phyloP scores from a whole-genome alignment of 2,888 invertebrate species.

The Leucoptera coffeella region DNA sequence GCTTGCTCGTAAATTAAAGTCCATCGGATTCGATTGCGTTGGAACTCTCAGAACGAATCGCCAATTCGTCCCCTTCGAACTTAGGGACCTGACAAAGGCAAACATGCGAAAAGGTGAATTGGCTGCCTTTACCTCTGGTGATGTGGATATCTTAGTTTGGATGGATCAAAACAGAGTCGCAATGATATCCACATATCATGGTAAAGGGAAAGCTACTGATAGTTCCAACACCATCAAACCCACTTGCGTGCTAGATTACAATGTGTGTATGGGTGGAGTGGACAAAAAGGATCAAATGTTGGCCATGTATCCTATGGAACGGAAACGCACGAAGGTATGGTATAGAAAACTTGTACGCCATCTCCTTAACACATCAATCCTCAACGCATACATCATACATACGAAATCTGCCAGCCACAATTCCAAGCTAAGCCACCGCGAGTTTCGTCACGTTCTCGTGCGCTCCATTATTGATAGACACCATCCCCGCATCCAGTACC shows the following conservation, averaged over 20 bases:
- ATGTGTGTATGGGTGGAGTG: slow-evolving; percentile 6
- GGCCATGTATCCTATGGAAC: slow-evolving; percentile 9
- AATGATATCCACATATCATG: slow-evolving; percentile 5
- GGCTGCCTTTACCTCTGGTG: slow-evolving; percentile 6
- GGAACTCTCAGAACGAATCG: slow-evolving; percentile 9
- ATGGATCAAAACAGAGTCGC: slow-evolving; percentile 3
- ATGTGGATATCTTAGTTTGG: slow-evolving; percentile 12
- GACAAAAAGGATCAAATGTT: slow-evolving; percentile 9
- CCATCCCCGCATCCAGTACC: no score
- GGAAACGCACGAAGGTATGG: slow-evolving; percentile 9
- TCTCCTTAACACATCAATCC: neutral
- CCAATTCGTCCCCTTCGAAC: slow-evolving; percentile 8
- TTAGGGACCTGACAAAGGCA: neutral
- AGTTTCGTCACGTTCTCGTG: no score
- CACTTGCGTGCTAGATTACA: no score
- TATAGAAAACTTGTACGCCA: slow-evolving; percentile 9
- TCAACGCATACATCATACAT: slow-evolving; percentile 1
- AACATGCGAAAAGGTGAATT: slow-evolving; percentile 1
- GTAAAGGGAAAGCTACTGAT: no score
- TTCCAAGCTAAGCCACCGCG: no score
- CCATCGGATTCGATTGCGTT: slow-evolving; percentile 8
- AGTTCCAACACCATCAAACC: no score
- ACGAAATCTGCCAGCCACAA: no score
- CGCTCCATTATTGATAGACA: no score
- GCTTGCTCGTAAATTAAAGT: slow-evolving; percentile 8